phyloP scores from a whole-genome alignment of 30 jellyfish, hydroid and myxozoan genomes.

The Sanderia malayensis region DNA sequence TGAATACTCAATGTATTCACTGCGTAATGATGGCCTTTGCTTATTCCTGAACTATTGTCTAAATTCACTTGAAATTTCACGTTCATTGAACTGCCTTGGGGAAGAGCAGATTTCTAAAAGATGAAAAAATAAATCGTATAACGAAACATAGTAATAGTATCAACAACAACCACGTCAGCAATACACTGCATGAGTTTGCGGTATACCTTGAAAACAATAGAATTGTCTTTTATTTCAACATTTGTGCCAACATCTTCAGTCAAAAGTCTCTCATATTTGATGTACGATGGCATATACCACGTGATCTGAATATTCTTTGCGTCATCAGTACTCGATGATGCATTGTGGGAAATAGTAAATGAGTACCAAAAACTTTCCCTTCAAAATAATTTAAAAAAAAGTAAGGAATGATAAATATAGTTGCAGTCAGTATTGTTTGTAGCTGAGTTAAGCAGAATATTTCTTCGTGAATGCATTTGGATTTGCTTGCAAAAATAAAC shows the following conservation, averaged over 20 bases:
- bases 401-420: too few relatives aligned
- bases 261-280: constrained; percentile 27
- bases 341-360: constrained; percentile 33
- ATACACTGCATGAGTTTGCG: background rate
- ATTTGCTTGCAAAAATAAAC: too few relatives aligned
- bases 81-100: constrained; percentile 13
- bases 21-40: constrained; percentile 50
- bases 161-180: too few relatives aligned
- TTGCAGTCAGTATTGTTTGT: too few relatives aligned
- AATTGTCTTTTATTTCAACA: constrained; percentile 11
- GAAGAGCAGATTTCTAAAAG: constrained; percentile 21
- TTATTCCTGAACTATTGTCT: constrained; percentile 45
- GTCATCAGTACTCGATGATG: constrained; percentile 41
- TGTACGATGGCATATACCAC: constrained; percentile 45
- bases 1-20: constrained; percentile 14
- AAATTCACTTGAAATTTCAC: constrained; percentile 37
- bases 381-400: too few relatives aligned
- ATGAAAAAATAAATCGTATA: too few relatives aligned
- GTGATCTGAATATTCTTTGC: constrained; percentile 46
- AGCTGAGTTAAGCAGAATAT: too few relatives aligned
- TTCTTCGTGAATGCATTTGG: too few relatives aligned
- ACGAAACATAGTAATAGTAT: too few relatives aligned
- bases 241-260: background rate
- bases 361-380: constrained; percentile 57
- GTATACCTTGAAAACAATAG: constrained; percentile 30